Base-by-base conservation (phyloP, 1,140 invertebrate species). In the Drosophila bocqueti region DNA sequence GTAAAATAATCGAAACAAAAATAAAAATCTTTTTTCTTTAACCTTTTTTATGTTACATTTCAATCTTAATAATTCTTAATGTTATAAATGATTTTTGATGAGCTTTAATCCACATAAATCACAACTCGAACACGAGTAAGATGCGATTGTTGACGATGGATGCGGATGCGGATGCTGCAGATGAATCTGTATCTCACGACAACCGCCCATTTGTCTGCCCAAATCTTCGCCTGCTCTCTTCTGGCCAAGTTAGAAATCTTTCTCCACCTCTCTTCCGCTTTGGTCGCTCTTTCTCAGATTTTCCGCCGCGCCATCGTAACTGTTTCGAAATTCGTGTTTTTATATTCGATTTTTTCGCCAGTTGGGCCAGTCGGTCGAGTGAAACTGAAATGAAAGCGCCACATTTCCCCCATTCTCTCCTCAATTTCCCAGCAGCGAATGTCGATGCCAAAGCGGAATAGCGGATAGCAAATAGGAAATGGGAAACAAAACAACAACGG, bases 341-440 rank as follows among this genome's bases (percentile, higher is more conserved):
- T 83, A 83, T 87, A 87, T 87, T 89, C 83, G 80, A 83, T 74
- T 89, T 86, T 80, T 81, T 87, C 81, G 81, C 81, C 79, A 79
- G 74, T 86, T 85, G 49, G 77, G 64, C 63, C 76, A 86, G 83
- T 86, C 76, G 81, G 81, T 58, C 73, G 74, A 84, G 85, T 90
- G 85, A 90, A 89, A 89, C 77, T 81, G 84, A 89, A 89, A 89
- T 89, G 84, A 89, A 89, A 89, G 76, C 79, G 83, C 49, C 40
- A 46, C 72, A 75, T 57, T 63, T 69, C 40, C 54, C 36, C 54
- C 58, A 58, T 58, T 58, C 38, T 58, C 38, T 58, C 55, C 36
- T 58, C 36, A 43, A 43, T 26, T 29, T 26, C 55, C 62, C 74
- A 64, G 75, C 74, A 57, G 69, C 75, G 76, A 83, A 83, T 38